Evolutionary conservation across 92 coral and sea anemone genomes (phyloP).

Genomic region (Galaxea fascicularis): DNA sequence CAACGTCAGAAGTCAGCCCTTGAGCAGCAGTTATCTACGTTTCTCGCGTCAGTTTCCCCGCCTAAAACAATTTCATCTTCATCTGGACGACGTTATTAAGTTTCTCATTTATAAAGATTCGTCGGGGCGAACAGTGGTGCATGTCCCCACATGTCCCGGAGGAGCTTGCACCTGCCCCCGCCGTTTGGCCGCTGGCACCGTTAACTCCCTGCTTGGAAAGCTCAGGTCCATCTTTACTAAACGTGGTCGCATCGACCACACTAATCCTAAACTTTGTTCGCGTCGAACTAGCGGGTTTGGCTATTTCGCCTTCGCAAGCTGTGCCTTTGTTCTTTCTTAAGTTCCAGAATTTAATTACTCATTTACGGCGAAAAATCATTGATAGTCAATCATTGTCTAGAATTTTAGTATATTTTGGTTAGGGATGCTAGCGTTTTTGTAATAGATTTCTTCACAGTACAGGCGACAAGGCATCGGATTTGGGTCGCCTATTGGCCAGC

Average conservation of each 20-base stretch:
- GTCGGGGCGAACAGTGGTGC: conserved; percentile 45
- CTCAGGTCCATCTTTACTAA: conserved; percentile 58
- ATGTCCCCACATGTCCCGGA: no score
- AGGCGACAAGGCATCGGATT: conserved; percentile 50
- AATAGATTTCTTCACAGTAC: conserved; percentile 52
- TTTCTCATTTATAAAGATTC: conserved; percentile 50
- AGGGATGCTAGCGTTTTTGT: conserved; percentile 1
- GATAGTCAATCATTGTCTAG: background rate
- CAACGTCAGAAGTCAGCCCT: conserved; percentile 63
- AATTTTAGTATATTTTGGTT: conserved; percentile 8
- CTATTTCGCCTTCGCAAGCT: background rate
- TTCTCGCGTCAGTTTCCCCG: no score
- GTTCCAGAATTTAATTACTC: no score
- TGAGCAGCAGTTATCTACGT: conserved; percentile 46
- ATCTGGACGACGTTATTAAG: conserved; percentile 54
- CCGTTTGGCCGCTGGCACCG: no score
- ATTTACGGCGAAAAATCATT: background rate
- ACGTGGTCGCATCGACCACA: conserved; percentile 26
- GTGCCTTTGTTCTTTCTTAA: no score
- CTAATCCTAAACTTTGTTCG: conserved; percentile 20
- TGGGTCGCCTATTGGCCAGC: conserved; percentile 48
- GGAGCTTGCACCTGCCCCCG: no score
- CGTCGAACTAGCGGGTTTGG: conserved; percentile 1
- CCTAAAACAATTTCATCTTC: conserved; percentile 15
- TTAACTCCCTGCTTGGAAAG: conserved; percentile 39